Evolutionary conservation across 2,113 vertebrate species (phyloP), one percentile per base, ranked within the genome.

Genomic region (Solea solea): DNA sequence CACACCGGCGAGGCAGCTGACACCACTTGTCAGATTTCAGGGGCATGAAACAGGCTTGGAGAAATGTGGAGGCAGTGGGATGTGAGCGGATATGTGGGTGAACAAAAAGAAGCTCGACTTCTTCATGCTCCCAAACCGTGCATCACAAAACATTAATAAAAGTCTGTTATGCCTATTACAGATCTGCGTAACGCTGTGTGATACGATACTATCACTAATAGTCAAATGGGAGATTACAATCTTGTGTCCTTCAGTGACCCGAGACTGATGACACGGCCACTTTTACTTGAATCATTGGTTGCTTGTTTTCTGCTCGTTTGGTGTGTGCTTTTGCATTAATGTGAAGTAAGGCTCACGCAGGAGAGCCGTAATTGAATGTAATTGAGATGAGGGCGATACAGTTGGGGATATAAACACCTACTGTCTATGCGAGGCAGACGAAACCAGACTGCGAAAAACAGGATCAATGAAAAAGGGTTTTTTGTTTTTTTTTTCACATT

Each of bases 21-120:
- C 40, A 58, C 51, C 72, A 48, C 74, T 50, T 44, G 52, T 40
- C 77, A 59, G 83, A 79, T 77, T 83, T 72, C 72, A 81, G 78
- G 65, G 76, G 79, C 79, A 88, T 84, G 77, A 80, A 86, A 81
- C 71, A 66, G 70, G 72, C 64, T 78, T 40, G 45, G 57, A 53
- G 65, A 71, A 69, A 82, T 3, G 14, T 64, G 52, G 28, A 57
- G 64, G 67, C 46, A 68, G 62, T 76, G 57, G 63, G 40, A 34
- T n/a, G 11, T 9, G 25, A 64, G 41, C 25, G 12, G 40, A 49
- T 57, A 57, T 53, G 50, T 56, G 16, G 9, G 11, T 4, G 53
- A 0, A 49, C 46, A 45, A 34, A 56, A 10, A 41, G 16, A 65
- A 41, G 34, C 7, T 48, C 48, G 21, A 16, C 49, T 15, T 48